Evolutionary conservation across 2,113 vertebrate species (phyloP).

Genomic region (Dicaeum eximium): DNA sequence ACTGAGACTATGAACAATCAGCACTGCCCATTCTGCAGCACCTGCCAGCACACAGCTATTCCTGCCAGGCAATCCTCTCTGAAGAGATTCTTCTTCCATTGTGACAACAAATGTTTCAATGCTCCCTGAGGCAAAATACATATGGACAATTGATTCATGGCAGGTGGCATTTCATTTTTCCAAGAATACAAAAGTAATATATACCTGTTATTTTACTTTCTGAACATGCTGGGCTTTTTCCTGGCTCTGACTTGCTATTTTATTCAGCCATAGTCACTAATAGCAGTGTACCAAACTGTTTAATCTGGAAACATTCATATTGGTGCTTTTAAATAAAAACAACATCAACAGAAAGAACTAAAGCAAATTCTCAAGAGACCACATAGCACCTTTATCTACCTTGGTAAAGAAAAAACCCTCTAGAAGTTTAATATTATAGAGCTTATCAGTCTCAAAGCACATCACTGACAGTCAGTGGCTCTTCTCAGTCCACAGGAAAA

Average conservation of each 20-base stretch:
- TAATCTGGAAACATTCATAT: neutral
- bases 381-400: neutral
- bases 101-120: neutral
- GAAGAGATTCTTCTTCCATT: neutral
- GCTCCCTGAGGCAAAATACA: neutral
- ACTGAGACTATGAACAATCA: neutral
- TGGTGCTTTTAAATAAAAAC: neutral
- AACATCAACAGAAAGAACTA: neutral
- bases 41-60: neutral
- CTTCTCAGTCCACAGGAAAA: neutral
- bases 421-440: neutral
- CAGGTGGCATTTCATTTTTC: constrained; percentile 1
- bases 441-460: neutral
- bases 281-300: neutral
- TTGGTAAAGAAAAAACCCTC: neutral
- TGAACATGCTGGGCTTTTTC: neutral
- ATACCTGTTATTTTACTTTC: neutral
- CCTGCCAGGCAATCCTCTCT: neutral
- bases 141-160: neutral
- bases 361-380: neutral
- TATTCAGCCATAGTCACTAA: neutral
- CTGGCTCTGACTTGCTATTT: neutral
- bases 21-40: neutral
- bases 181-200: neutral
- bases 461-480: neutral